These are phyloP conservation scores for Lates japonicus DNA, from an alignment of 2,797 vertebrate genomes.

Conservation along the genomic window DNA sequence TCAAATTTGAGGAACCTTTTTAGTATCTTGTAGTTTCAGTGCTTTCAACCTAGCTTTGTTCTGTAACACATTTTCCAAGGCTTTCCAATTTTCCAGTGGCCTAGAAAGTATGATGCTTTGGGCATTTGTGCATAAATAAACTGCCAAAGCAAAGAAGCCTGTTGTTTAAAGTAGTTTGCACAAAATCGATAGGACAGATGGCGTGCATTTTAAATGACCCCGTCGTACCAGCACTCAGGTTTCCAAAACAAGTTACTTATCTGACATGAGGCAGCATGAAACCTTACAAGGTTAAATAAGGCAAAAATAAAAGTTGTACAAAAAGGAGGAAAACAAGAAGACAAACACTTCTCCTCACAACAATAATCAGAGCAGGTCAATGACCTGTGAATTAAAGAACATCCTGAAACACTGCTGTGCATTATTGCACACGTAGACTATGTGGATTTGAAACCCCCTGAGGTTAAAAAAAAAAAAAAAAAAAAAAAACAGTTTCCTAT, in stretches of 20 bases:
- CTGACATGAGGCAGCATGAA: not conserved
- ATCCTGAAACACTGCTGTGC: not conserved
- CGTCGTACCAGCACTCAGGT: conserved; percentile 20
- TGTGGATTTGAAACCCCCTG: not conserved
- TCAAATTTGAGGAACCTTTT: not conserved
- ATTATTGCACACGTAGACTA: not conserved
- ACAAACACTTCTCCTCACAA: not conserved
- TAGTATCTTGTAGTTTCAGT: conserved; percentile 15
- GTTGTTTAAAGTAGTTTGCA: conserved; percentile 42
- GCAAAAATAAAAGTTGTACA: not conserved
- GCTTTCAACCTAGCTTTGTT: conserved; percentile 14
- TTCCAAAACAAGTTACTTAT: conserved; percentile 48
- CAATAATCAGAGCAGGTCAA: not conserved
- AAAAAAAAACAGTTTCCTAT: not conserved
- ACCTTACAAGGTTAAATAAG: not conserved
- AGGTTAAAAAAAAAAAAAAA: not conserved
- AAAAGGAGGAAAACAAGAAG: not conserved
- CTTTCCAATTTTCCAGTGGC: conserved; percentile 70
- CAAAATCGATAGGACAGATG: conserved; percentile 60
- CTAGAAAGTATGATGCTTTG: conserved; percentile 66
- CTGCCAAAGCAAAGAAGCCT: conserved; percentile 48
- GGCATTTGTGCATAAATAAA: conserved; percentile 58
- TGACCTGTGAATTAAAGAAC: not conserved
- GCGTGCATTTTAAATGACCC: conserved; percentile 55
- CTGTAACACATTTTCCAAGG: conserved; percentile 41